Conservation (phyloP, 2,797 vertebrate genomes). For the Amblyraja radiata region DNA sequence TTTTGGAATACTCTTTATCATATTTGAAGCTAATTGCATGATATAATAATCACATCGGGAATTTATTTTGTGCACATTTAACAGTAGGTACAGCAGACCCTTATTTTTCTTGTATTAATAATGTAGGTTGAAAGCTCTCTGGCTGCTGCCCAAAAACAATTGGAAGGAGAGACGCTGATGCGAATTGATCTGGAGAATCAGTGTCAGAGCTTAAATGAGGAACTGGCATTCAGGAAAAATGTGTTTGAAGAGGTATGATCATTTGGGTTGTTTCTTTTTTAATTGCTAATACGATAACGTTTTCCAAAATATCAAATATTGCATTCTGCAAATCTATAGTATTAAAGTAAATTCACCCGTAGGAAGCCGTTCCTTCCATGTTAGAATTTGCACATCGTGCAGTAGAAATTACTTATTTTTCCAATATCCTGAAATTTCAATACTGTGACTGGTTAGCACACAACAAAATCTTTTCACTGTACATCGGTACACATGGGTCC, state of each 20-base stretch:
- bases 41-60: not conserved
- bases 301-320: not conserved
- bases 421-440: no score
- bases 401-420: no score
- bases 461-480: no score
- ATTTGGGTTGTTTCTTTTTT: not conserved
- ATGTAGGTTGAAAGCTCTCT: slow-evolving; percentile 72
- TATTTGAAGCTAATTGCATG: not conserved
- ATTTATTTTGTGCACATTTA: not conserved
- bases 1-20: not conserved
- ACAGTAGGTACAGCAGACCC: not conserved
- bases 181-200: slow-evolving; percentile 92
- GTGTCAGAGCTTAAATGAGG: slow-evolving; percentile 85
- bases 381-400: not conserved
- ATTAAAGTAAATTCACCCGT: not conserved
- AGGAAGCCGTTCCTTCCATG: not conserved
- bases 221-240: slow-evolving; percentile 87
- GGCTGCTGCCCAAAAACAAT: slow-evolving; percentile 79
- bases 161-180: slow-evolving; percentile 89
- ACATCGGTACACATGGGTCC: no score
- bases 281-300: not conserved
- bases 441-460: no score
- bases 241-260: slow-evolving; percentile 83
- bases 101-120: not conserved
- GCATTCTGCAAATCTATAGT: not conserved